Evolutionary conservation across 1,140 invertebrate genomes (phyloP), one percentile per base, ranked within the genome.

Genomic region (Diplogasteroides magnus): DNA sequence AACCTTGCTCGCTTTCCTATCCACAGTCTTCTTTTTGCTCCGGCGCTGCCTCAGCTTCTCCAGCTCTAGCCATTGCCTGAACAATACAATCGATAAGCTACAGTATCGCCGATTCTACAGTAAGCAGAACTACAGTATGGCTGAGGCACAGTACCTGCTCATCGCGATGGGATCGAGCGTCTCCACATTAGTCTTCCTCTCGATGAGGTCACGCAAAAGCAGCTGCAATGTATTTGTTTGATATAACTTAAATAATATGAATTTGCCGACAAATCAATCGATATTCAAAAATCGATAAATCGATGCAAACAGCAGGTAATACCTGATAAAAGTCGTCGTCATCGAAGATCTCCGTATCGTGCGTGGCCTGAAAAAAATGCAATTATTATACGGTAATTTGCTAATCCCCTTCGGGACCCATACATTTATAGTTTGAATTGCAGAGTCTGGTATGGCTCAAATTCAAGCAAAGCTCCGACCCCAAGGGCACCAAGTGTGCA

Each of bases 311-410:
- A 48, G 37, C n/a, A n/a, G 37, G 6, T 48, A 48, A 11, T 11
- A 48, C 37, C 83, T 95, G 92, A 85, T 97, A 97, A 83, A 96
- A 97, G 83, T 97, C 94, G 83, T 90, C 90, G 83, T 97, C 94
- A 83, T 97, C 93, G 86, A 91, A 97, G 79, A 95, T 91, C 85
- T 97, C 91, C 0, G 84, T 69, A 83, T 91, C 89, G 74, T 62
- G 57, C 15, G 28, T 64, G 2, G 19, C 58, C 27, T 72, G 28
- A 62, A 23, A 71, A 23, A 76, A 73, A 73, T 0, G n/a, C n/a
- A n/a, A n/a, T n/a, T n/a, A n/a, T n/a, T n/a, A n/a, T n/a, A n/a
- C n/a, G n/a, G n/a, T n/a, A n/a, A n/a, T n/a, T n/a, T n/a, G n/a
- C n/a, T n/a, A n/a, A n/a, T n/a, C n/a, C n/a, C n/a, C n/a, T n/a